Percentiles rank a stretch among this genome's conserved stretches.
Evolutionary conservation across 1,140 invertebrate species (phyloP).

Genomic region (Bombus pyrosoma): DNA sequence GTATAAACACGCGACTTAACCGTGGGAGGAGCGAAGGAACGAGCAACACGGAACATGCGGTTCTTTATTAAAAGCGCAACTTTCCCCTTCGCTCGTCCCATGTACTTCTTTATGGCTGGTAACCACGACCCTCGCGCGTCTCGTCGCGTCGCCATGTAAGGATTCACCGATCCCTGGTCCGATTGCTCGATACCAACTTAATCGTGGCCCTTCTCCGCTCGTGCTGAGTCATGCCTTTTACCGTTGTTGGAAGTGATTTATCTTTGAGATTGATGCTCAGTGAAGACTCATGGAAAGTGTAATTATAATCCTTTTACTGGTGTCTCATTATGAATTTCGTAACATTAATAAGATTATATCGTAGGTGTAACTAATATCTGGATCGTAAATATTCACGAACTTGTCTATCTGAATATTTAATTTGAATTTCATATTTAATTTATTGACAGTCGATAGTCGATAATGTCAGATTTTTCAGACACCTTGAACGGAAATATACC

Average conservation of each 20-base stretch:
- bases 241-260: not conserved
- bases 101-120: not conserved
- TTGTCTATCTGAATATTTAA: too few species aligned
- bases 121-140: not conserved
- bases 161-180: conserved; percentile 18
- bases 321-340: not conserved
- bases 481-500: too few species aligned
- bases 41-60: not conserved
- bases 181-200: conserved; percentile 26
- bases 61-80: conserved; percentile 57
- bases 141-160: conserved; percentile 14
- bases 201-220: not conserved
- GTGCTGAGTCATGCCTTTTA: conserved; percentile 12
- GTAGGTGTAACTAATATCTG: too few species aligned
- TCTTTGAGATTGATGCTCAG: conserved; percentile 8
- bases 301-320: not conserved
- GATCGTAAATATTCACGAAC: too few species aligned
- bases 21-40: not conserved
- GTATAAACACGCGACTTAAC: conserved; percentile 18
- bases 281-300: too few species aligned
- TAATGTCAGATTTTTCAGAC: not conserved
- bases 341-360: not conserved
- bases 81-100: not conserved
- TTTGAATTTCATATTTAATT: not conserved
- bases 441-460: not conserved